Conservation (phyloP, 2,888 invertebrate species). For the Rhodophaea formosa region DNA sequence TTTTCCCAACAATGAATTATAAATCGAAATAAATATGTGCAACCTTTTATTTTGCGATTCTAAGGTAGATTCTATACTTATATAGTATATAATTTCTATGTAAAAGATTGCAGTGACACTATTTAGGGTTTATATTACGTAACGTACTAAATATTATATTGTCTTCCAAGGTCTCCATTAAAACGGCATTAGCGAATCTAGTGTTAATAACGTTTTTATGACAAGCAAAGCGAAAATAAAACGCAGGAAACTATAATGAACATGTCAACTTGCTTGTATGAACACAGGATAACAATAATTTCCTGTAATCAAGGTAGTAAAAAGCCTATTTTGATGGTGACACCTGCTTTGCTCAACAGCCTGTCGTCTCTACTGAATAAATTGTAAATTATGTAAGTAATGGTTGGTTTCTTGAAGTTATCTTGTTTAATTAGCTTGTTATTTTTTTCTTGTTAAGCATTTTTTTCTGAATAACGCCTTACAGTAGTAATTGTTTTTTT, state of each 20-base stretch:
- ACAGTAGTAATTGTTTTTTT: too few relatives aligned
- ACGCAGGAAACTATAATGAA: slow-evolving; percentile 6
- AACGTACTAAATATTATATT: too few relatives aligned
- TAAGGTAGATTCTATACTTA: too few relatives aligned
- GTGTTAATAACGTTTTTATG: slow-evolving; percentile 2
- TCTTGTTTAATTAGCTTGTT: too few relatives aligned
- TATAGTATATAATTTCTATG: too few relatives aligned
- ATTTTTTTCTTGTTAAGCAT: too few relatives aligned
- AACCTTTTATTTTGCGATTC: too few relatives aligned
- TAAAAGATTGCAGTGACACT: too few relatives aligned
- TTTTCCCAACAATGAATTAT: too few relatives aligned
- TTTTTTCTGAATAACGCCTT: too few relatives aligned
- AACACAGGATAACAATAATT: slow-evolving; percentile 2
- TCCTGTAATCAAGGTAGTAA: not conserved
- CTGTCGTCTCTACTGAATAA: not conserved
- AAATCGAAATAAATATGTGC: too few relatives aligned
- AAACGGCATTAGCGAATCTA: not conserved
- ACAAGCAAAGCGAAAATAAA: not conserved
- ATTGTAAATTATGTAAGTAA: not conserved
- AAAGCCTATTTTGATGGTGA: not conserved
- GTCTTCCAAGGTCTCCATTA: not conserved
- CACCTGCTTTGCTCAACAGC: not conserved
- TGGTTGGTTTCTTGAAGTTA: not conserved
- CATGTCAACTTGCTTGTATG: not conserved
- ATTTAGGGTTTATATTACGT: too few relatives aligned